These are phyloP conservation scores for Pollachius pollachius DNA, from an alignment of 2,113 vertebrate genomes.

Conservation along the genomic window DNA sequence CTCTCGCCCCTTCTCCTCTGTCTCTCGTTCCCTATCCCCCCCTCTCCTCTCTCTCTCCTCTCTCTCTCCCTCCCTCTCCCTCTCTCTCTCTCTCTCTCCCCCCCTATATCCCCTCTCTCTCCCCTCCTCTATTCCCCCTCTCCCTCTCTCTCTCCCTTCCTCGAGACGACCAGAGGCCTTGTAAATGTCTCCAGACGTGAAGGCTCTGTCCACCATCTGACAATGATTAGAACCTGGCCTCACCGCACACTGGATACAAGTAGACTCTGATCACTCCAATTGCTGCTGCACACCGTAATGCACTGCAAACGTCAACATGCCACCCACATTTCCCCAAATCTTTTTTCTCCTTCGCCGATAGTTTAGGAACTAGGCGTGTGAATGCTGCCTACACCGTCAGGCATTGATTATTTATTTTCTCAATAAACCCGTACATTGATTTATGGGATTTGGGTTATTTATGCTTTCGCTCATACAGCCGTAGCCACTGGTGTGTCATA, in stretches of 20 bases:
- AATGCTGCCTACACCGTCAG: too few species aligned
- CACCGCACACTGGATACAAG: slow-evolving; percentile 25
- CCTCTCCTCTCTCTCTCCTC: neutral
- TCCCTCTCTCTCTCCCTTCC: slow-evolving; percentile 5
- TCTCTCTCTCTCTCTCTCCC: too few species aligned
- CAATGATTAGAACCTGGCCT: slow-evolving; percentile 59
- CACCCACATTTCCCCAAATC: slow-evolving; percentile 44
- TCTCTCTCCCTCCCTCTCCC: neutral
- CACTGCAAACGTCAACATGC: slow-evolving; percentile 47
- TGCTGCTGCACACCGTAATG: slow-evolving; percentile 56
- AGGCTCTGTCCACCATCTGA: slow-evolving; percentile 67
- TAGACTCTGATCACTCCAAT: slow-evolving; percentile 44
- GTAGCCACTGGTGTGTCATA: neutral
- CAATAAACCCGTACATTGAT: too few species aligned
- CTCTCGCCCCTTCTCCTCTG: neutral
- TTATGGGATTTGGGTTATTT: too few species aligned
- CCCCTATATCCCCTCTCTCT: too few species aligned
- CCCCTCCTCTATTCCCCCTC: neutral
- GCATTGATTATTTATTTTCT: too few species aligned
- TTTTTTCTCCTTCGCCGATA: too few species aligned
- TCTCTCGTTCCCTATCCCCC: slow-evolving; percentile 7
- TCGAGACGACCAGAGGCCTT: slow-evolving; percentile 48
- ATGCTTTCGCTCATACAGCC: neutral
- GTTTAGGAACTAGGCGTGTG: too few species aligned
- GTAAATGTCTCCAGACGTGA: slow-evolving; percentile 64